Base-by-base conservation (phyloP, 2,797 vertebrate genomes). In the Orientallactaga sibirica region DNA sequence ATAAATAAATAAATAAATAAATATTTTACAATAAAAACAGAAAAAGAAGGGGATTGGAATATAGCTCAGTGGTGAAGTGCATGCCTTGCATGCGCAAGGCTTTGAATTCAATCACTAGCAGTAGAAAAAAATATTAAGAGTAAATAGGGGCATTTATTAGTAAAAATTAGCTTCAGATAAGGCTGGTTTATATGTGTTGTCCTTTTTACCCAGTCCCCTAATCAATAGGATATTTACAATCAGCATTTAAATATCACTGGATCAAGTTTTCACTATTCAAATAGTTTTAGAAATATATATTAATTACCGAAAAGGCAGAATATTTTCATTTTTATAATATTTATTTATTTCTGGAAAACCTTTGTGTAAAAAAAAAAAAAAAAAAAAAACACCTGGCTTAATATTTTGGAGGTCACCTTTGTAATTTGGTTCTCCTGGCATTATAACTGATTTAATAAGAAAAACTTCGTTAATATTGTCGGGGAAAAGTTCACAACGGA, bases 291-390 rank as follows among this genome's bases (percentile, higher is more conserved):
- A 81, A 67, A 62, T 6, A 75, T 3, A 80, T 2, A 58, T 48
- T 66, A 70, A 85, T 88, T 90, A 29, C 5, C 8, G 33, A n/a
- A 95, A 92, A 48, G 41, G 92, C 55, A 90, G 81, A 94, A 71
- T 73, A 29, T 52, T 25, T 80, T 82, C 52, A 86, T 58, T 41
- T 89, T 94, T 74, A 80, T n/a, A 91, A 62, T 24, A 79, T 6
- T 86, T 27, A 78, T 52, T 61, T 73, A 62, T 79, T 93, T 87
- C 41, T 67, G 2, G 29, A 88, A 92, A 86, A 88, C 0, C 0
- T 9, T 70, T 66, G 58, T 27, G 7, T 33, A 16, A 91, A 94
- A 87, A 52, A 37, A 55, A 55, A 55, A 55, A 48, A 48, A 48
- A 48, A 48, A 48, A 48, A 48, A 48, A 48, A 48, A 48, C 8